Conservation (phyloP, 1,140 invertebrate species). For the Streblospio benedicti region DNA sequence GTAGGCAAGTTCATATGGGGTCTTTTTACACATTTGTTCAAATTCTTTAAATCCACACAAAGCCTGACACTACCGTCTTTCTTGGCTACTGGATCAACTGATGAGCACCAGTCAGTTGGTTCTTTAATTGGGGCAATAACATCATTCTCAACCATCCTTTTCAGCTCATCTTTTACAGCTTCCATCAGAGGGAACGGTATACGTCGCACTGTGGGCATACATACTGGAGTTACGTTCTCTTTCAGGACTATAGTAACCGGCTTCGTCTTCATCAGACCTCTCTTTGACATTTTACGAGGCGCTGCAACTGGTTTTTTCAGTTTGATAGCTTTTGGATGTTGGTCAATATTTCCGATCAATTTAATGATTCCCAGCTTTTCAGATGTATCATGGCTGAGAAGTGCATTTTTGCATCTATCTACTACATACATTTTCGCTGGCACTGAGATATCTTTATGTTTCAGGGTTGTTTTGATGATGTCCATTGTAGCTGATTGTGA, state of each 20-base stretch:
- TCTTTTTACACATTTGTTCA: constrained; percentile 18
- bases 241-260: constrained; percentile 18
- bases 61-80: constrained; percentile 6
- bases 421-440: too few relatives aligned
- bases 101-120: constrained; percentile 22
- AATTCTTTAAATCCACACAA: constrained; percentile 17
- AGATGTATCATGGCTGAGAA: too few relatives aligned
- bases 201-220: constrained; percentile 7
- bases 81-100: constrained; percentile 21
- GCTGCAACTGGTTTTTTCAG: too few relatives aligned
- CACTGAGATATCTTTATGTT: too few relatives aligned
- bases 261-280: neutral
- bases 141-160: constrained; percentile 17
- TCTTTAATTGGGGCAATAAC: constrained; percentile 20
- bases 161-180: constrained; percentile 19
- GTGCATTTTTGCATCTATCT: too few relatives aligned
- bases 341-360: too few relatives aligned
- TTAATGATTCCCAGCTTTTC: too few relatives aligned
- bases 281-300: too few relatives aligned
- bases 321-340: too few relatives aligned
- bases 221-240: constrained; percentile 8
- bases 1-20: constrained; percentile 16
- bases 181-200: constrained; percentile 18
- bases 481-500: too few relatives aligned
- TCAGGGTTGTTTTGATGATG: too few relatives aligned